Evolutionary conservation across 1,140 invertebrate genomes (phyloP), one percentile per base, ranked within the genome.

Genomic region (Drosophila nigromelanica): DNA sequence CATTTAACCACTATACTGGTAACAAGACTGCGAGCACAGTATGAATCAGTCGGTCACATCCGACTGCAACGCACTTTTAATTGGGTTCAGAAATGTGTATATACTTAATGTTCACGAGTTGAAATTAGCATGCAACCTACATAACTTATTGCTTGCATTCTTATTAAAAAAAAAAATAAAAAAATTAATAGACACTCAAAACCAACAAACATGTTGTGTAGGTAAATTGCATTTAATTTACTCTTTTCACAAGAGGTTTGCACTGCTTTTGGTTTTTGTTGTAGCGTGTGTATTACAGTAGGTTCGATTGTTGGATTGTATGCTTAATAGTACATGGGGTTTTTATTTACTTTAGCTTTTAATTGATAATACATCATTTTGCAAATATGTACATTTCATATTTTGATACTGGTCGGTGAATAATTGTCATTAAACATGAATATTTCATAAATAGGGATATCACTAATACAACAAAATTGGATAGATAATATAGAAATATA

Each of bases 321-420:
- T 51, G 76, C 72, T 78, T 61, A 27, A 27, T 27, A 6, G 76
- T 61, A 54, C 70, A 78, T 78, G 69, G 78, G 56, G 67, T 76
- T 77, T 73, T 71, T 70, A 74, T 82, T 78, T 54, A 51, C 50
- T 87, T 73, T 67, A 71, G 66, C 62, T 73, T 89, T 76, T 66
- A 64, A 80, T 78, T 79, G 74, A 61, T 64, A 67, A 40, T 56
- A 42, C n/a, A 58, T 63, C n/a, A 47, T 54, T 42, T 52, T 63
- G 27, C 10, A 14, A 27, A 27, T 27, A 27, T 27, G 27, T 6
- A 33, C 48, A 51, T 30, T 51, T 51, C 2, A 33, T 8, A 12
- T 21, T 45, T 47, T 4, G 10, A 21, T 24, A 11, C 4, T 27
- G 27, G 2, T 24, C 3, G 21, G 0, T 24, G 21, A 24, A 24